Conservation (phyloP, 2,888 invertebrate species). For the Bedellia somnulentella region DNA sequence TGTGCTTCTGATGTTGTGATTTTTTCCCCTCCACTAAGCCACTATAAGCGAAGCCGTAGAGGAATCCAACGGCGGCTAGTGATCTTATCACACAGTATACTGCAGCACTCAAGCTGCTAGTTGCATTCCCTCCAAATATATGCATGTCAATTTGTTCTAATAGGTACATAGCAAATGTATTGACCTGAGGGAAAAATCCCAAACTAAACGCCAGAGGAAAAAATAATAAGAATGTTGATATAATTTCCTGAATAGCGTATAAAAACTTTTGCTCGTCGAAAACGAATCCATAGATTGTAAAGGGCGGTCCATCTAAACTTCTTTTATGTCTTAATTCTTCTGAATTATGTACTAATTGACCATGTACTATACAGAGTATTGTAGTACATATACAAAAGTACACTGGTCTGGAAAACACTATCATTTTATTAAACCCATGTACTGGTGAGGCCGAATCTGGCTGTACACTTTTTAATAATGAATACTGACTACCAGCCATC, state of each 20-base stretch:
- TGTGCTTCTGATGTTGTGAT: constrained; percentile 73
- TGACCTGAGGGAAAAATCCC: constrained; percentile 95
- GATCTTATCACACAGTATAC: constrained; percentile 83
- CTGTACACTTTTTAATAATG: constrained; percentile 94
- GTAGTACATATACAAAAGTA: constrained; percentile 86
- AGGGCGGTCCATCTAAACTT: constrained; percentile 26
- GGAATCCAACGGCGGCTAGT: constrained; percentile 71
- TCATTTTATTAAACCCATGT: constrained; percentile 94
- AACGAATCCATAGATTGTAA: constrained; percentile 48
- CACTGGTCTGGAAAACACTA: constrained; percentile 90
- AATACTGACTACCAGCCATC: constrained; percentile 98
- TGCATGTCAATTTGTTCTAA: constrained; percentile 94
- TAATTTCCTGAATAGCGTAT: constrained; percentile 68
- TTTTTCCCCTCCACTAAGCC: constrained; percentile 81
- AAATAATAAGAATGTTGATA: constrained; percentile 80
- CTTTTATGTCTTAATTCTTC: constrained; percentile 23
- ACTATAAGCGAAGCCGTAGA: constrained; percentile 88
- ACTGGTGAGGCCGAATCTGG: constrained; percentile 98
- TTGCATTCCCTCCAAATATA: constrained; percentile 86
- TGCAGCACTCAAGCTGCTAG: constrained; percentile 80
- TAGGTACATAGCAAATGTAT: constrained; percentile 95
- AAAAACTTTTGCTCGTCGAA: constrained; percentile 63
- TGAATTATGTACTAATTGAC: constrained; percentile 27
- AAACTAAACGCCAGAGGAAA: constrained; percentile 94
- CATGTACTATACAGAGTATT: constrained; percentile 47